phyloP scores from a whole-genome alignment of 2,888 invertebrate genomes.

The Drosophila falleni region DNA sequence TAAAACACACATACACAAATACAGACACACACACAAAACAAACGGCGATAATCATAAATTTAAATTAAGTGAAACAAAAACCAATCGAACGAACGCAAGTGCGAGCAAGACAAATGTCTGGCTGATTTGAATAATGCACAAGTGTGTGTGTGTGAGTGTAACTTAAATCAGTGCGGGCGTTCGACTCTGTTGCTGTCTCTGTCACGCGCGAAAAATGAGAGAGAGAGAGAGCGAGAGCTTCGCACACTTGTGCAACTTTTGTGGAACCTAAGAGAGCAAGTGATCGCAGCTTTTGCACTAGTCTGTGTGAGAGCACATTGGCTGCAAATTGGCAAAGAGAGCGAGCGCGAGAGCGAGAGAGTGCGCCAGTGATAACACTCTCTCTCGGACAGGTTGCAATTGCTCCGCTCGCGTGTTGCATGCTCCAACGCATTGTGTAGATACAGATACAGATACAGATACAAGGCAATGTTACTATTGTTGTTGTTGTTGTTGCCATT shows the following conservation, averaged over 20 bases:
- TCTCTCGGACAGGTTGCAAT: constrained; percentile 58
- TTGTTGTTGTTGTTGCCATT: constrained; percentile 54
- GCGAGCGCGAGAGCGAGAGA: constrained; percentile 28
- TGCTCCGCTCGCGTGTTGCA: constrained; percentile 60
- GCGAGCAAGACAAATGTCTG: constrained; percentile 44
- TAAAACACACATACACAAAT: constrained; percentile 41
- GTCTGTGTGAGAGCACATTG: constrained; percentile 36
- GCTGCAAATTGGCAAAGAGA: constrained; percentile 42
- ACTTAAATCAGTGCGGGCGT: constrained; percentile 37
- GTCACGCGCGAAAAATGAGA: constrained; percentile 36
- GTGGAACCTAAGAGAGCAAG: constrained; percentile 73
- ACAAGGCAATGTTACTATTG: constrained; percentile 24
- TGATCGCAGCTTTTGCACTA: constrained; percentile 22
- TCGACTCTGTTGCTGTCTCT: constrained; percentile 49
- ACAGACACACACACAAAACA: constrained; percentile 3
- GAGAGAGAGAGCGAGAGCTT: constrained; percentile 14
- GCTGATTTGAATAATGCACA: constrained; percentile 68
- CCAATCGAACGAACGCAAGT: constrained; percentile 8
- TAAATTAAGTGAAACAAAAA: constrained; percentile 65
- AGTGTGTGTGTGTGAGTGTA: constrained; percentile 37
- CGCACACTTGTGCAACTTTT: constrained; percentile 61
- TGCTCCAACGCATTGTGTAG: constrained; percentile 50
- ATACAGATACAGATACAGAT: constrained; percentile 48
- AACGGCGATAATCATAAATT: constrained; percentile 72
- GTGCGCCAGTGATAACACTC: constrained; percentile 16